Evolutionary conservation across 1,140 invertebrate species (phyloP).

Genomic region (Heliconius himera): DNA sequence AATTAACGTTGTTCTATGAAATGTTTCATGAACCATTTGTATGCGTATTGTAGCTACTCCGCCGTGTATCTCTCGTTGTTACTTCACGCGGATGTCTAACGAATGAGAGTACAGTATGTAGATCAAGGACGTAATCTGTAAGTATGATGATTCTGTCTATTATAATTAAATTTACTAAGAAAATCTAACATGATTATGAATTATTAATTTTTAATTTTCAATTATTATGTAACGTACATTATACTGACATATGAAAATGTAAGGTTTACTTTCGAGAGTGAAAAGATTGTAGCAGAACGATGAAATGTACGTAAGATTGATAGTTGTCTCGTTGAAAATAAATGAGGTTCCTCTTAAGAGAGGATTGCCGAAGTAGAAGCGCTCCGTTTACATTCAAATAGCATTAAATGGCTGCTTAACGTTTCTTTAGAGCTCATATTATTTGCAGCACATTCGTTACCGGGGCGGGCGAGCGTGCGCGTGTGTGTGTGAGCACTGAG

Average conservation of each 20-base stretch:
- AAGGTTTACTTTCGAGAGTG: not conserved
- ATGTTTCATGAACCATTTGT: slow-evolving; percentile 1
- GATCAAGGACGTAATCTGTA: not conserved
- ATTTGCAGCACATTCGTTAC: not conserved
- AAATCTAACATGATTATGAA: not conserved
- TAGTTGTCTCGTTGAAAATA: slow-evolving; percentile 6
- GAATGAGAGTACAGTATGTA: not conserved
- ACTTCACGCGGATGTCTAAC: not conserved
- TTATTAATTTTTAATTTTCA: not conserved
- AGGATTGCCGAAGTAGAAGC: not conserved
- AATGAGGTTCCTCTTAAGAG: not conserved
- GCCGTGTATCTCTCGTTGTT: not conserved
- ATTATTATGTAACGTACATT: not conserved
- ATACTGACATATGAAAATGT: not conserved
- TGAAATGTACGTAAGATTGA: not conserved
- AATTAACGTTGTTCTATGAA: slow-evolving; percentile 6
- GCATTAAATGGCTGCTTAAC: slow-evolving; percentile 1
- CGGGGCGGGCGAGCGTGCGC: not conserved
- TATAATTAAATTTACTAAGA: too few species aligned
- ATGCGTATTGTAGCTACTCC: not conserved
- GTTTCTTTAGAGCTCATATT: not conserved
- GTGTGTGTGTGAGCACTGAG: not conserved
- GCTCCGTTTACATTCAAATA: not conserved
- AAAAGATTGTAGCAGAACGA: not conserved
- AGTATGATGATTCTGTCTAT: not conserved